Percentiles rank a stretch among this genome's conserved stretches.
Conservation (phyloP, 1,140 invertebrate species). For the Venustaconcha ellipsiformis region DNA sequence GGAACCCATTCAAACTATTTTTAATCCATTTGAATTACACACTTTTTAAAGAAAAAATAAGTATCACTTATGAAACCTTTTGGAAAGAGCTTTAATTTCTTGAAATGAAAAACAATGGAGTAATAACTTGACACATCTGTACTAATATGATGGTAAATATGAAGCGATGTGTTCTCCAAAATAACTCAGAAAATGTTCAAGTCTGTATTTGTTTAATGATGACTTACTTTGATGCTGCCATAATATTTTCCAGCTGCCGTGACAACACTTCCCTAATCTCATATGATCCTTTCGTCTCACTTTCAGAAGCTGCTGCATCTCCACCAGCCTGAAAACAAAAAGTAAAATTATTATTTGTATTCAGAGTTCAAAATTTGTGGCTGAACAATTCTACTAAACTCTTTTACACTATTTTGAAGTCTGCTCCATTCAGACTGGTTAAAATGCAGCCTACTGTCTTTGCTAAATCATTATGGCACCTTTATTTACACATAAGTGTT, state of each 20-base stretch:
- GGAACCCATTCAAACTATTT: no score
- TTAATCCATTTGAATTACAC: neutral
- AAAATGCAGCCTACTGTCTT: no score
- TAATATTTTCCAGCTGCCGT: conserved; percentile 51
- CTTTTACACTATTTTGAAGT: neutral
- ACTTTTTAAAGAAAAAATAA: no score
- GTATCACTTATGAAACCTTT: neutral
- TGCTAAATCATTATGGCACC: no score
- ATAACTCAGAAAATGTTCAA: neutral
- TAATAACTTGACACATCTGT: no score
- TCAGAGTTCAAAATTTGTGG: neutral
- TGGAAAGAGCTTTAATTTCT: neutral
- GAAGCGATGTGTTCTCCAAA: neutral
- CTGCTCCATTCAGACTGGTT: neutral
- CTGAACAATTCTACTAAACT: neutral
- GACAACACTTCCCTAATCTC: conserved; percentile 51
- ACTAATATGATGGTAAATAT: neutral
- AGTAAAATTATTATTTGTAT: neutral
- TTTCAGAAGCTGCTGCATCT: neutral
- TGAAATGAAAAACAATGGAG: neutral
- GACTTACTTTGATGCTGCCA: conserved; percentile 46
- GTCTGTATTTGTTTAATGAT: neutral
- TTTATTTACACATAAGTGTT: no score
- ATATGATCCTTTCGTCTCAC: conserved; percentile 35
- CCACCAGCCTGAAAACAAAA: neutral